Conservation (phyloP, 2,113 vertebrate species). For the Bufo bufo region DNA sequence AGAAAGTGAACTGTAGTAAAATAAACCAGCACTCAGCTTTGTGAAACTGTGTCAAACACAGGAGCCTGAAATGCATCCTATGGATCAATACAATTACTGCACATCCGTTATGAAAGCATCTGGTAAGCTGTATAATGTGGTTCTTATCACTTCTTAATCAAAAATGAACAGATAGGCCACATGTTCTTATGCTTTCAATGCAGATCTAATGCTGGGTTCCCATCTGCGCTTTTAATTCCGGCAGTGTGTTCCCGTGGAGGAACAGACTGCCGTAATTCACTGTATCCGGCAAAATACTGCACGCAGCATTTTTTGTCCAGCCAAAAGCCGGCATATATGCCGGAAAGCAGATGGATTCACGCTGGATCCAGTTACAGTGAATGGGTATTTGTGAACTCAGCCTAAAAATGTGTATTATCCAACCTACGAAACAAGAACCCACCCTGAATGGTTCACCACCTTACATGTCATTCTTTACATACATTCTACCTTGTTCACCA, state of each 20-base stretch:
- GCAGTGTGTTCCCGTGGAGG: too few species aligned
- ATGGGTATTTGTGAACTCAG: too few species aligned
- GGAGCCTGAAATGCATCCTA: background rate
- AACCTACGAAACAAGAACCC: background rate
- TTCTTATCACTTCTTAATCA: background rate
- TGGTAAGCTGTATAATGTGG: background rate
- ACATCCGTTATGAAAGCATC: slow-evolving; percentile 14
- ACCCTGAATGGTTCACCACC: background rate
- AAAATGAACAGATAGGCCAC: background rate
- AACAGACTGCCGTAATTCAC: too few species aligned
- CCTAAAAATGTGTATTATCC: too few species aligned
- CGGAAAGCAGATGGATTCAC: too few species aligned
- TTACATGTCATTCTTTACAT: background rate
- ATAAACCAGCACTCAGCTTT: background rate
- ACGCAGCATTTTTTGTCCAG: too few species aligned
- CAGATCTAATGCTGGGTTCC: too few species aligned
- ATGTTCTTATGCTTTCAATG: background rate
- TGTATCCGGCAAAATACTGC: too few species aligned
- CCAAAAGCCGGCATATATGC: too few species aligned
- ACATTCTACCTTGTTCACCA: background rate
- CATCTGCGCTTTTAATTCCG: too few species aligned
- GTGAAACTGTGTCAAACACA: background rate
- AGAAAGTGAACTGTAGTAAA: background rate
- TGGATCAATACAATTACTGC: slow-evolving; percentile 5
- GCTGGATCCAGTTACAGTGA: too few species aligned